These are phyloP conservation scores for Sylvietta virens DNA, from an alignment of 2,113 vertebrate species.

Conservation along the genomic window DNA sequence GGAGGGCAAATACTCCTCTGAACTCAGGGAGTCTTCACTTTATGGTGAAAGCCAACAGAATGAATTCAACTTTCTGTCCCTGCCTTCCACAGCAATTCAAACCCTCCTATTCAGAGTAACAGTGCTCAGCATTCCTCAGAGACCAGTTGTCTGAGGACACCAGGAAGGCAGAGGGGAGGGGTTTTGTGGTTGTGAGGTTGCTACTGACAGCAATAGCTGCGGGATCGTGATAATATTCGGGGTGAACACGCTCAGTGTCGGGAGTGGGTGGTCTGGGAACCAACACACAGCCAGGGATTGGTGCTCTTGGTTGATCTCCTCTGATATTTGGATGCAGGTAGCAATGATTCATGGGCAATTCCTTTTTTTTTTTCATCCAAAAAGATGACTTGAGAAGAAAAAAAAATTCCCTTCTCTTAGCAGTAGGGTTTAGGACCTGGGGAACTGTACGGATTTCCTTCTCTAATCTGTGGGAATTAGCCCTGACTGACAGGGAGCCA, in stretches of 20 bases:
- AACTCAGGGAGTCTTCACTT: not conserved
- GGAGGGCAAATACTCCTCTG: not conserved
- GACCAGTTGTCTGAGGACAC: not conserved
- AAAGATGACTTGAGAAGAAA: not conserved
- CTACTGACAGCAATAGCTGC: not conserved
- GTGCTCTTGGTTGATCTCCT: not conserved
- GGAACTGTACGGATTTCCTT: not conserved
- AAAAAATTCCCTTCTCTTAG: not conserved
- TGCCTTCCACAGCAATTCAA: not conserved
- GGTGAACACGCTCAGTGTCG: fast-evolving
- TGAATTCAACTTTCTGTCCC: not conserved
- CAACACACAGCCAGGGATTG: not conserved
- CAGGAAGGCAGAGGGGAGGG: not conserved
- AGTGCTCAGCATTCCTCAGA: not conserved
- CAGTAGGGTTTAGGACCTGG: not conserved
- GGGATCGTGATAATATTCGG: fast-evolving
- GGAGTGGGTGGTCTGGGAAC: not conserved
- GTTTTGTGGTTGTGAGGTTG: not conserved
- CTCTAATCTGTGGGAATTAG: conserved; percentile 53
- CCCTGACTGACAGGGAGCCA: not conserved
- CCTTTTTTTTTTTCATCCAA: fast-evolving
- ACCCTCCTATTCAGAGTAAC: not conserved
- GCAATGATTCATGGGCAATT: not conserved
- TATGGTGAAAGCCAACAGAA: not conserved
- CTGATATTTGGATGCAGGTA: not conserved